Evolutionary conservation across 2,797 vertebrate genomes (phyloP).

Genomic region (Schizopygopsis pylzovi): DNA sequence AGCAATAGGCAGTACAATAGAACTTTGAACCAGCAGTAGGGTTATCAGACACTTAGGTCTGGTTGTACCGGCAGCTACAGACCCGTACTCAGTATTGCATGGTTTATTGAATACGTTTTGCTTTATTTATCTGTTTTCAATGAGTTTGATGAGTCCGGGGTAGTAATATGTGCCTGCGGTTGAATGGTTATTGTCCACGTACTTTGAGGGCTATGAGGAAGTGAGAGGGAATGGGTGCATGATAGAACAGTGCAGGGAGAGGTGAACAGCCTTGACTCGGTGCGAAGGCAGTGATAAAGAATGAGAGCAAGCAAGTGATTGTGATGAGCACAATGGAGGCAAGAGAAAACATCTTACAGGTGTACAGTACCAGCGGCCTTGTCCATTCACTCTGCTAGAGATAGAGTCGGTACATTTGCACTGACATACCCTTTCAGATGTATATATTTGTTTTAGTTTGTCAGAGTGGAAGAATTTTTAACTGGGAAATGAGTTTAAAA

Average conservation of each 20-base stretch:
- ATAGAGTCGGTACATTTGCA: constrained; percentile 28
- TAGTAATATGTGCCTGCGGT: constrained; percentile 41
- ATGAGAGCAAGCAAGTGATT: constrained; percentile 11
- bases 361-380: constrained; percentile 63
- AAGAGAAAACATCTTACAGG: constrained; percentile 52
- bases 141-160: constrained; percentile 53
- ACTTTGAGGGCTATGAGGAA: constrained; percentile 11
- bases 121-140: constrained; percentile 52
- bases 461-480: constrained; percentile 10
- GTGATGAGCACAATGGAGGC: constrained; percentile 53
- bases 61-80: constrained; percentile 36
- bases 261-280: constrained; percentile 32
- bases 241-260: constrained; percentile 16
- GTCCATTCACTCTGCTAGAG: constrained; percentile 39
- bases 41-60: constrained; percentile 27
- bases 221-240: not conserved
- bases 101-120: constrained; percentile 57
- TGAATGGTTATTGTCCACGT: constrained; percentile 54
- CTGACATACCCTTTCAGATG: not conserved
- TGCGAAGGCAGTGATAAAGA: constrained; percentile 35
- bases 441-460: constrained; percentile 21
- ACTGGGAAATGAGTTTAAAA: not conserved
- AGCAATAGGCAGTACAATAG: not conserved
- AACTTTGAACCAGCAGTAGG: not conserved
- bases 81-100: constrained; percentile 49